Evolutionary conservation across 1,140 invertebrate species (phyloP), one percentile per base, ranked within the genome.

Genomic region (Drosophila neocordata): DNA sequence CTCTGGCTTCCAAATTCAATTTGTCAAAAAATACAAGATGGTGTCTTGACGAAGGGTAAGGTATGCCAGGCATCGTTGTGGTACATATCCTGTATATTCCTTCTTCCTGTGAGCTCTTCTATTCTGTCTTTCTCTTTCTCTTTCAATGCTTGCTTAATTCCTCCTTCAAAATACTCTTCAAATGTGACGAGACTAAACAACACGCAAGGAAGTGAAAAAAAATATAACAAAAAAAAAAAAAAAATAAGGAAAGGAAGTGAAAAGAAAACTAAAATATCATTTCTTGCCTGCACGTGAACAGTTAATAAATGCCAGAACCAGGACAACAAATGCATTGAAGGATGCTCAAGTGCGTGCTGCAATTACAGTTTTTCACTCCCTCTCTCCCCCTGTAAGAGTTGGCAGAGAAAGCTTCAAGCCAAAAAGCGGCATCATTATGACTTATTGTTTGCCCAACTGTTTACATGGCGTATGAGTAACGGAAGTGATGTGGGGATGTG

Each of bases 121-220:
- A n/a, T n/a, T n/a, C n/a, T n/a, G n/a, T 4, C 37, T n/a, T 5
- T 44, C 2, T 48, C 15, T 11, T 8, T 20, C 41, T 48, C 9
- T 48, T 79, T 87, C 82, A 87, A 87, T 87, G 82, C 82, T 87
- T 79, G 75, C 83, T 87, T 87, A 87, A 87, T 87, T 87, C 78
- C 65, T 82, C 7, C 4, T 48, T 58, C 63, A 15, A 35, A 35
- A 62, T 53, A 51, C 41, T 48, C 41, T 48, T 48, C 41, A 48
- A 48, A 66, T 74, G 63, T 70, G 65, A 69, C 37, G 66, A 51
- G 52, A 51, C 20, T 55, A 55, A 70, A 69, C 55, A 73, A 65
- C 20, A 12, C 5, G 15, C 34, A 35, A 37, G 55, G 31, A 57
- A n/a, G n/a, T n/a, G n/a, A n/a, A n/a, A n/a, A n/a, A n/a, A n/a